Base-by-base conservation (phyloP, 2,797 vertebrate species). In the Brotogeris chrysoptera region DNA sequence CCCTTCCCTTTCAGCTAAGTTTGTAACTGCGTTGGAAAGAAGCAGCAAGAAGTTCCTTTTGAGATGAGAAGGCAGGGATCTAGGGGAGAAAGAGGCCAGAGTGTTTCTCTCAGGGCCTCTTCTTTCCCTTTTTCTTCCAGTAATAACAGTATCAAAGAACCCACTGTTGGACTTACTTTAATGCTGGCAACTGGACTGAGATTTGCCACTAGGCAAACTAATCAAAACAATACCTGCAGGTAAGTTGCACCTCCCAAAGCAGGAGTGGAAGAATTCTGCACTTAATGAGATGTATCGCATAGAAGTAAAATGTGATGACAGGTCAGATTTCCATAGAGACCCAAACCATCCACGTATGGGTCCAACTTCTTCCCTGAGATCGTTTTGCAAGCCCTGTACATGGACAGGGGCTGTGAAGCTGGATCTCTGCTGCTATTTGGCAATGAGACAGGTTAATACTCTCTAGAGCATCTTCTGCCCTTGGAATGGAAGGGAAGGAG, bases 11-110 rank as follows among this genome's bases (percentile, higher is more conserved):
- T 89, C 87, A 92, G 89, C 86, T 83, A 86, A 95, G 92, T 95
- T 97, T 96, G 72, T 94, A 96, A 91, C 14, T 13, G 82, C 23
- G 68, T 25, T 49, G 72, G 78, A 89, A 82, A 80, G 96, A 95
- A 92, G 55, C 87, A 88, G 89, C 63, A 68, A 88, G 95, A 94
- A 63, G 78, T 80, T 89, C 78, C 89, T 95, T 92, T 95, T 20
- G 92, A 95, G 93, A 93, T 52, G 78, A 90, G 73, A 97, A 83
- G 74, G 71, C 89, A 91, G 59, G 60, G 77, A 79, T 60, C 24
- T 23, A 46, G 66, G 34, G 73, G 53, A 81, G 43, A 82, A 59
- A 49, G 63, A 93, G 90, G 80, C 59, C 86, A 89, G 46, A 52
- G 70, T 2, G 16, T 17, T 91, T 39, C 85, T 70, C 85, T 41